Conservation (phyloP, 2,113 vertebrate genomes). For the Gnathonemus longibarbis region DNA sequence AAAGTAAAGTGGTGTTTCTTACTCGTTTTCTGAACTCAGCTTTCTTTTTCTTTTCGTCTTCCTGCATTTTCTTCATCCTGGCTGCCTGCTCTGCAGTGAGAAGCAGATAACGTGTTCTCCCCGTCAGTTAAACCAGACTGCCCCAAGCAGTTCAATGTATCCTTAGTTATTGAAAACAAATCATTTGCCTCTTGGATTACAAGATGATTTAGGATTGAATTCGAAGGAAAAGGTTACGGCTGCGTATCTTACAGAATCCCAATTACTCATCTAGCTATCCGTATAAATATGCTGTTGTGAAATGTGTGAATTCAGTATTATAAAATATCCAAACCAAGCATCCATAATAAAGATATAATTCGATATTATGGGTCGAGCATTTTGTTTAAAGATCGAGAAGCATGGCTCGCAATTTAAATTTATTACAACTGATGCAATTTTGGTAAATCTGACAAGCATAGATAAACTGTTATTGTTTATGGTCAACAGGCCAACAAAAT, state of each 20-base stretch:
- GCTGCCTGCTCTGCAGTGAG: conserved; percentile 72
- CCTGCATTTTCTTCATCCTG: conserved; percentile 77
- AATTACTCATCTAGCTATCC: not conserved
- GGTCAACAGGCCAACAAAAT: not conserved
- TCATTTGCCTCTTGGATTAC: not conserved
- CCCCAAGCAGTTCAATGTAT: not conserved
- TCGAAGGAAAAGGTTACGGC: not conserved
- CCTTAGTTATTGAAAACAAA: not conserved
- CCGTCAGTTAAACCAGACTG: not conserved
- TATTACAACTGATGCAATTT: not conserved
- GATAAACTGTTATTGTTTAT: not conserved
- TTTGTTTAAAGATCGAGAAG: not conserved
- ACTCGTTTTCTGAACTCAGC: conserved; percentile 80
- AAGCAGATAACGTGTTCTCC: not conserved
- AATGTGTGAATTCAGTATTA: not conserved
- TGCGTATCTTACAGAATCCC: not conserved
- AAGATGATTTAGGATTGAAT: not conserved
- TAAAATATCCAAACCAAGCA: not conserved
- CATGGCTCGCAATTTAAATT: not conserved
- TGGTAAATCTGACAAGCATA: not conserved
- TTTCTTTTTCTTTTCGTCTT: conserved; percentile 79
- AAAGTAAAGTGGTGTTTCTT: not conserved
- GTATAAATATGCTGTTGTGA: not conserved
- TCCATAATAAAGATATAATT: not conserved
- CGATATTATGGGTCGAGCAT: not conserved